A percentile compares a stretch with the other conserved stretches of the same genome.
phyloP scores from a whole-genome alignment of 2,113 vertebrate genomes.

The Protobothrops mucrosquamatus region DNA sequence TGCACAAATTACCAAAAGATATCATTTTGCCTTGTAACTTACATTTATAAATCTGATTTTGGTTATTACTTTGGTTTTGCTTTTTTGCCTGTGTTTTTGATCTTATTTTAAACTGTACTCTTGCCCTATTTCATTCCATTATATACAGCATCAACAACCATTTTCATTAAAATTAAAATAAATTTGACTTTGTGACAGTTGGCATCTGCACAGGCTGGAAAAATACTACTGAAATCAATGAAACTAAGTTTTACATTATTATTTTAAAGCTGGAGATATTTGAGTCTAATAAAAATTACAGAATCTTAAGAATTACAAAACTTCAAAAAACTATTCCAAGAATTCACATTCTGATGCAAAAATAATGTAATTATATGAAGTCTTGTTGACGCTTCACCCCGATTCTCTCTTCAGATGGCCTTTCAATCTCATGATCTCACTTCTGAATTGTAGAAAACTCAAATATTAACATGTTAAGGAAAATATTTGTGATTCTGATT shows the following conservation, averaged over 20 bases:
- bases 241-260: background rate
- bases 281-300: background rate
- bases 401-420: background rate
- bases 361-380: fast-evolving
- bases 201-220: background rate
- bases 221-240: background rate
- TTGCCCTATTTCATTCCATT: background rate
- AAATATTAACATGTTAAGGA: fast-evolving
- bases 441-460: background rate
- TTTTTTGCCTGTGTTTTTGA: slow-evolving; percentile 13
- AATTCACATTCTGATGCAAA: background rate
- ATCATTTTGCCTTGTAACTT: slow-evolving; percentile 22
- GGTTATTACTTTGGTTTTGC: background rate
- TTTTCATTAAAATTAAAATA: background rate
- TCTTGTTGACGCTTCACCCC: background rate
- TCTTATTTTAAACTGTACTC: background rate
- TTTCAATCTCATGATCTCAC: background rate
- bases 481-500: background rate
- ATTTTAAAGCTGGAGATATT: background rate
- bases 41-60: slow-evolving; percentile 16
- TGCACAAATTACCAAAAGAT: background rate
- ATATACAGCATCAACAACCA: background rate
- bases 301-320: background rate
- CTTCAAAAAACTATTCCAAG: background rate
- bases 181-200: background rate